Evolutionary conservation across 2,113 vertebrate species (phyloP).

Genomic region (Coracopsis vasa): DNA sequence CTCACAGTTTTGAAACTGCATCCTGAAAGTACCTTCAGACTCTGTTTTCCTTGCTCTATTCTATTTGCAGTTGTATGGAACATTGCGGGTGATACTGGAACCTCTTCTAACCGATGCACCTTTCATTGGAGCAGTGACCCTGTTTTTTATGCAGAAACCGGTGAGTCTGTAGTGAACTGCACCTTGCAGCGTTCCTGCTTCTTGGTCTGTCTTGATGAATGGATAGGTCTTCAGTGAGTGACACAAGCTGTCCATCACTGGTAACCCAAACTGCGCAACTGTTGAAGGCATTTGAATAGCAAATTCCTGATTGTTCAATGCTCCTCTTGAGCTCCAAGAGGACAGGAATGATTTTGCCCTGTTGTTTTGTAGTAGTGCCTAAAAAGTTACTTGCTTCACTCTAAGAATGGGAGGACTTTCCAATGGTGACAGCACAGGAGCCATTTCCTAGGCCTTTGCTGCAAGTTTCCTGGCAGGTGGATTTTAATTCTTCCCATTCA

Average conservation of each 20-base stretch:
- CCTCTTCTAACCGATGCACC: conserved; percentile 87
- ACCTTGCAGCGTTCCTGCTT: not conserved
- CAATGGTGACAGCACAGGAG: not conserved
- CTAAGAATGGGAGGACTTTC: not conserved
- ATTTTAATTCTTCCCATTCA: not conserved
- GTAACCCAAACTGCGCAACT: not conserved
- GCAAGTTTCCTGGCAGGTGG: not conserved
- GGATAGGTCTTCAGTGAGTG: not conserved
- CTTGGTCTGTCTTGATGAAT: not conserved
- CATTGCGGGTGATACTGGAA: conserved; percentile 86
- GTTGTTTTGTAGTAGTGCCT: not conserved
- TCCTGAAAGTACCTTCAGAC: not conserved
- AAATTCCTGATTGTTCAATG: not conserved
- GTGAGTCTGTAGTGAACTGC: conserved; percentile 73
- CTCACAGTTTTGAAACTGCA: not conserved
- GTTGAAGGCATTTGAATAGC: not conserved
- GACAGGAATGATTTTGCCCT: not conserved
- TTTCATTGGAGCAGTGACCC: conserved; percentile 90
- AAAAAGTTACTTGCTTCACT: not conserved
- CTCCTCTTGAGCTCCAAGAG: not conserved
- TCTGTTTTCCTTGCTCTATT: not conserved
- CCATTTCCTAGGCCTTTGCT: not conserved
- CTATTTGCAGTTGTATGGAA: conserved; percentile 84
- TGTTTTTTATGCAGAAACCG: conserved; percentile 94
- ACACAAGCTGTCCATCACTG: not conserved